A percentile compares a stretch with the other conserved stretches of the same genome.
phyloP scores from a whole-genome alignment of 30 jellyfish, hydroid and myxozoan genomes.

The Aurelia sp. region DNA sequence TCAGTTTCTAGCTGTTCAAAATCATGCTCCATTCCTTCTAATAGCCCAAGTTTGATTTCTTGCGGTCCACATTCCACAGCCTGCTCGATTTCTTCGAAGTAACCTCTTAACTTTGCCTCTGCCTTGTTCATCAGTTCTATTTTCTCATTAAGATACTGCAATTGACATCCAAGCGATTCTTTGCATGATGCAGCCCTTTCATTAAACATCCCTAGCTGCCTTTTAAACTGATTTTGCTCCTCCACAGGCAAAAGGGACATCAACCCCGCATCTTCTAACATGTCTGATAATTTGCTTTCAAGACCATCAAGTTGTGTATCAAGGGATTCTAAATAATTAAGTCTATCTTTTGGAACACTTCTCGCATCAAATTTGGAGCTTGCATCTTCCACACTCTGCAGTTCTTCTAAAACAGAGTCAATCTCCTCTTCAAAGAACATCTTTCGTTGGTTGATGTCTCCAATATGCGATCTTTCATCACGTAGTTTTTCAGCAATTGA shows the following conservation, averaged over 20 bases:
- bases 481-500: background rate
- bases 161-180: slow-evolving; percentile 14
- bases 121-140: slow-evolving; percentile 4
- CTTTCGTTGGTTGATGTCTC: background rate
- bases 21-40: background rate
- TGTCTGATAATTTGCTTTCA: slow-evolving; percentile 15
- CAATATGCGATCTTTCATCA: background rate
- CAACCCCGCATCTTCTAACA: background rate
- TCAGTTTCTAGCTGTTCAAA: background rate
- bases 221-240: slow-evolving; percentile 1
- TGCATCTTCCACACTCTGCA: slow-evolving; percentile 1
- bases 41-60: background rate
- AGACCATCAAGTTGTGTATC: background rate
- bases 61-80: background rate
- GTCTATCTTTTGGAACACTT: background rate
- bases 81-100: background rate
- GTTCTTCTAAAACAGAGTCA: background rate
- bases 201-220: background rate
- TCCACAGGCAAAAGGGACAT: slow-evolving; percentile 8
- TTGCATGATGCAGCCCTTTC: slow-evolving; percentile 16
- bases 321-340: background rate
- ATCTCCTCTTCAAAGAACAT: slow-evolving; percentile 19
- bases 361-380: background rate
- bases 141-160: background rate
- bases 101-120: slow-evolving; percentile 3